Evolutionary conservation across 2,888 invertebrate genomes (phyloP).

Genomic region (Eupithecia pulchellata): DNA sequence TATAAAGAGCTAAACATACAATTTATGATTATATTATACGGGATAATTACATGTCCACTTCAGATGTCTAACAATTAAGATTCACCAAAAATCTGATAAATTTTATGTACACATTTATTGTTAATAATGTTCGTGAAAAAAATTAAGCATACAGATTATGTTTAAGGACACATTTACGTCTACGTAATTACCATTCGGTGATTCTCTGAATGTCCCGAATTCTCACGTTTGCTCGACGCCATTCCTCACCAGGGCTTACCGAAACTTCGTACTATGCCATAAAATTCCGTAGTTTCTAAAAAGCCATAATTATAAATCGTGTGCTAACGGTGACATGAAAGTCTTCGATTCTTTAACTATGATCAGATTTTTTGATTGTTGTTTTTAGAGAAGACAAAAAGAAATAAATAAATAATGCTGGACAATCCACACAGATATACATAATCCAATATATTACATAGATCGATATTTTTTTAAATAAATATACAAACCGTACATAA

Average conservation of each 20-base stretch:
- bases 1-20: too few species aligned
- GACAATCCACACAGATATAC: too few species aligned
- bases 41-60: too few species aligned
- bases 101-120: too few species aligned
- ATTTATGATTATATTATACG: too few species aligned
- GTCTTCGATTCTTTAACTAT: neutral
- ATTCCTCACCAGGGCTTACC: constrained; percentile 29
- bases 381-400: neutral
- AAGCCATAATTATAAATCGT: constrained; percentile 42
- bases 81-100: too few species aligned
- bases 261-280: constrained; percentile 26
- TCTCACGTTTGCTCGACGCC: constrained; percentile 1
- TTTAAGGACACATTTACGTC: neutral
- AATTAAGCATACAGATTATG: neutral
- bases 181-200: neutral
- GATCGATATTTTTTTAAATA: too few species aligned
- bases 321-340: constrained; percentile 41
- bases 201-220: neutral
- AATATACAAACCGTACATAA: too few species aligned
- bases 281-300: constrained; percentile 41
- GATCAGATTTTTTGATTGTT: neutral
- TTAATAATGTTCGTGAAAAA: too few species aligned
- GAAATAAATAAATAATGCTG: too few species aligned
- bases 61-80: too few species aligned
- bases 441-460: too few species aligned